Percentiles rank a stretch among this genome's conserved stretches.
These are phyloP conservation scores for Hemicrepidius hirtus DNA, from an alignment of 2,888 invertebrate species.

Conservation along the genomic window DNA sequence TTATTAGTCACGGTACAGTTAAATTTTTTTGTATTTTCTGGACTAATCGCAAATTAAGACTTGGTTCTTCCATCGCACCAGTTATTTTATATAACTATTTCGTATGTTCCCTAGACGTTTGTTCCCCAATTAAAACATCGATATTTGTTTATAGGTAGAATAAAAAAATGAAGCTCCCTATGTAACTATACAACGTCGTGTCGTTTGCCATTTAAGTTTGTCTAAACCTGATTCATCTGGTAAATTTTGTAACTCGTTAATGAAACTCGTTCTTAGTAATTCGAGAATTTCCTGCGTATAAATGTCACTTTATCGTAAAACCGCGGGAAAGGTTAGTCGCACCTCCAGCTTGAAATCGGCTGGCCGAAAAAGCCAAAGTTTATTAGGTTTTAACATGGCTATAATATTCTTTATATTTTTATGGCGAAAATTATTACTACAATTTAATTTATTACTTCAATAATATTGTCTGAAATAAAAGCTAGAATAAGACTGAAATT, in stretches of 20 bases:
- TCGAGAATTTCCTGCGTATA: conserved; percentile 41
- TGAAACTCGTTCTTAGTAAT: conserved; percentile 38
- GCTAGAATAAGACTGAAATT: no score
- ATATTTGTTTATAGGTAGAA: background rate
- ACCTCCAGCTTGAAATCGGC: conserved; percentile 3
- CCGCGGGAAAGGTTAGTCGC: conserved; percentile 38
- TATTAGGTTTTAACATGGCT: background rate
- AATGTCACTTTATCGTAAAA: conserved; percentile 37
- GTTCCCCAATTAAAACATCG: no score
- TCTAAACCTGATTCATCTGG: conserved; percentile 26
- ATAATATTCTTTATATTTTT: no score
- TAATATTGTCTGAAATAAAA: background rate
- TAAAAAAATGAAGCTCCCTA: background rate
- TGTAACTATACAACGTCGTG: background rate
- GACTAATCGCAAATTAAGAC: no score
- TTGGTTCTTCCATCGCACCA: no score
- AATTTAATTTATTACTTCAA: background rate
- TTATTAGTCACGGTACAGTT: no score
- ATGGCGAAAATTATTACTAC: no score
- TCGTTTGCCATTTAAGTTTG: conserved; percentile 17
- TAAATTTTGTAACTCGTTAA: conserved; percentile 38
- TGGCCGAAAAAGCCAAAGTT: conserved; percentile 9
- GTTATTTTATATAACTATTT: no score
- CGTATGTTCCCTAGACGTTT: no score
- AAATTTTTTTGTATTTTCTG: no score